Evolutionary conservation across 2,888 invertebrate genomes (phyloP).

Genomic region (Odontocolon sp.): DNA sequence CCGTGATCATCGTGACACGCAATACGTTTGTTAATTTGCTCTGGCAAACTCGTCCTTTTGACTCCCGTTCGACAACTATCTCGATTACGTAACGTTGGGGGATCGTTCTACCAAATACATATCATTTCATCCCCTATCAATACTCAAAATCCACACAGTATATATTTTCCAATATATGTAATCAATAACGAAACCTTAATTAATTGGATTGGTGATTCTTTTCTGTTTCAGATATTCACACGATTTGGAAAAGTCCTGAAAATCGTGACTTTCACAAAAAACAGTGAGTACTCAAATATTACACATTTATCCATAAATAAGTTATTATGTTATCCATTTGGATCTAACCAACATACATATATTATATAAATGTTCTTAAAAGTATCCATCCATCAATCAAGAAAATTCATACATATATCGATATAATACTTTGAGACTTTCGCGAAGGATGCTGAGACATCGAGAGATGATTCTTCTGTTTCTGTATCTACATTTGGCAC

Average conservation of each 20-base stretch:
- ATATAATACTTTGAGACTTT: too few relatives aligned
- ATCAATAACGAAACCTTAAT: too few relatives aligned
- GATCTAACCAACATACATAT: neutral
- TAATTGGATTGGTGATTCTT: too few relatives aligned
- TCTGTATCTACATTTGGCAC: slow-evolving; percentile 3
- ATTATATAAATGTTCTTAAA: neutral
- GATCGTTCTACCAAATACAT: too few relatives aligned
- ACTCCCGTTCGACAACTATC: slow-evolving; percentile 27
- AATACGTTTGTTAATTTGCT: slow-evolving; percentile 64
- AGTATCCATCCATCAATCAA: too few relatives aligned
- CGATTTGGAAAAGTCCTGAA: slow-evolving; percentile 99
- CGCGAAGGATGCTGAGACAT: neutral
- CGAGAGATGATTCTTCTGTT: slow-evolving; percentile 11
- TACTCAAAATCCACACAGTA: slow-evolving; percentile 31
- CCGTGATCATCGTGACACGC: slow-evolving; percentile 56
- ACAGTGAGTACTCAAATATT: slow-evolving; percentile 98
- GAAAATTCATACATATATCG: too few relatives aligned
- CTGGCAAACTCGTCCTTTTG: slow-evolving; percentile 26
- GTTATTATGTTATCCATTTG: too few relatives aligned
- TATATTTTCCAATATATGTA: neutral
- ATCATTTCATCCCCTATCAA: too few relatives aligned
- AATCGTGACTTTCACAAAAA: slow-evolving; percentile 99
- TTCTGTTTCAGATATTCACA: slow-evolving; percentile 94
- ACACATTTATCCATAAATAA: too few relatives aligned
- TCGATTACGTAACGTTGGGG: slow-evolving; percentile 29